Percentiles rank a stretch among this genome's conserved stretches.
Evolutionary conservation across 2,113 vertebrate species (phyloP).

Genomic region (Phoenicopterus ruber): DNA sequence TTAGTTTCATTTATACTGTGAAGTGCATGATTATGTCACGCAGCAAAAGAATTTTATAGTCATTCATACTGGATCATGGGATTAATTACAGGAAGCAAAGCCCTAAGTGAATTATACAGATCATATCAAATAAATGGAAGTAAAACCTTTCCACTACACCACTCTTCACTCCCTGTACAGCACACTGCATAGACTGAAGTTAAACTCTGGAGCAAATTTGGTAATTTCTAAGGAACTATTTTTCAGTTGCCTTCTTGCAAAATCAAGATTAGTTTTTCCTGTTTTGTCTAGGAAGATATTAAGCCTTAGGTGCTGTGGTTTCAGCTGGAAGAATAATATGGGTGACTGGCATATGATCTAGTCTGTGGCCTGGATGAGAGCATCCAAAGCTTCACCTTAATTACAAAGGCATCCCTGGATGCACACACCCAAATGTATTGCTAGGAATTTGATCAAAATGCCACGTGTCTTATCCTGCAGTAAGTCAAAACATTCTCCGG

Average conservation of each 20-base stretch:
- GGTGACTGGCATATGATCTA: not conserved
- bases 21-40: not conserved
- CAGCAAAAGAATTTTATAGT: not conserved
- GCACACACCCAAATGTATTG: not conserved
- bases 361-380: not conserved
- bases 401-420: not conserved
- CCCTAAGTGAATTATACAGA: not conserved
- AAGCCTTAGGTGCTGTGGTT: not conserved
- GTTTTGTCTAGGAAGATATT: not conserved
- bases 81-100: not conserved
- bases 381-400: not conserved
- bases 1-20: not conserved
- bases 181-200: not conserved
- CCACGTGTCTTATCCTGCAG: not conserved
- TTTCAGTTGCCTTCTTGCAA: not conserved
- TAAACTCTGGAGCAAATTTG: not conserved
- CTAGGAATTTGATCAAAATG: not conserved
- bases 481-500: not conserved
- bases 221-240: not conserved
- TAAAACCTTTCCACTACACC: not conserved
- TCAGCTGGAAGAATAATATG: not conserved
- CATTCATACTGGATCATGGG: not conserved
- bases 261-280: not conserved
- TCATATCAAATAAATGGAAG: not conserved
- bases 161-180: not conserved